A percentile compares a stretch with the other conserved stretches of the same genome.
phyloP scores from a whole-genome alignment of 2,888 invertebrate genomes.

The Mylabris sibirica region DNA sequence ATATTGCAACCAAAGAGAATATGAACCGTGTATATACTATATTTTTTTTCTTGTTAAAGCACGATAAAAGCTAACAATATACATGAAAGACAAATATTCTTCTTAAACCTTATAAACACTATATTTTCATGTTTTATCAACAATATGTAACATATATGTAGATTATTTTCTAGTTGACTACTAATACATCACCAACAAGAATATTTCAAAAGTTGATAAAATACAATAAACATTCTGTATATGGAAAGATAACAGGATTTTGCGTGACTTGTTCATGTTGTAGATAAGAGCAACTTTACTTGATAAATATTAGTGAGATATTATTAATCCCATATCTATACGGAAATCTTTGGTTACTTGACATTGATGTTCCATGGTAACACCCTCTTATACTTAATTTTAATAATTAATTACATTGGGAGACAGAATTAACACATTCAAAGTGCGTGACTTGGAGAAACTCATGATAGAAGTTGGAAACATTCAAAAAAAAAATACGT shows the following conservation, averaged over 20 bases:
- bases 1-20: background rate
- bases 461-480: background rate
- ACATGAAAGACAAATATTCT: too few species aligned
- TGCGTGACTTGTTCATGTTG: background rate
- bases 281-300: background rate
- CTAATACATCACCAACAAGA: background rate
- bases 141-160: background rate
- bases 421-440: background rate
- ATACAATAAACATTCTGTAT: background rate
- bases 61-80: background rate
- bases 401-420: background rate
- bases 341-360: background rate
- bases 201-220: conserved; percentile 1
- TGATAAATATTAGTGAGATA: background rate
- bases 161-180: background rate
- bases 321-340: conserved; percentile 6
- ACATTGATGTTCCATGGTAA: background rate
- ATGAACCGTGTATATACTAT: too few species aligned
- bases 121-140: background rate
- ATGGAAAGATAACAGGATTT: background rate
- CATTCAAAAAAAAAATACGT: background rate
- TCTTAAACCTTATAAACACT: too few species aligned
- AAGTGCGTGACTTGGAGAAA: background rate
- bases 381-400: conserved; percentile 1
- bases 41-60: too few species aligned